Conservation (phyloP, 2,888 invertebrate genomes). For the Noctua pronuba region DNA sequence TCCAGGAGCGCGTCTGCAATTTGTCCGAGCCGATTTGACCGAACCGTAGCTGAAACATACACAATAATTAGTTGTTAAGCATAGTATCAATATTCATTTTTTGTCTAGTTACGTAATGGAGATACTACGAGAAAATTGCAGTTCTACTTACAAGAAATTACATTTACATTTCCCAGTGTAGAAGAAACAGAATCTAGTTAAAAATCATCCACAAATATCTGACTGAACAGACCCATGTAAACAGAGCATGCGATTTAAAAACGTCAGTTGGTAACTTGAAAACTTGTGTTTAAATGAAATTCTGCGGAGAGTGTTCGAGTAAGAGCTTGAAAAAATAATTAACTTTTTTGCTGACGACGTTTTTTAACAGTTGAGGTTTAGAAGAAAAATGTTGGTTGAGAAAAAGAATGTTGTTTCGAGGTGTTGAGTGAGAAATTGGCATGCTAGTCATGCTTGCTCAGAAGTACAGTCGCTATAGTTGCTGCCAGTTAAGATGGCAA, state of each 20-base stretch:
- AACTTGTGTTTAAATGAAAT: slow-evolving; percentile 69
- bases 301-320: slow-evolving; percentile 63
- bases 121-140: not conserved
- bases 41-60: not conserved
- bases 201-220: slow-evolving; percentile 29
- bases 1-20: not conserved
- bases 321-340: slow-evolving; percentile 60
- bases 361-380: slow-evolving; percentile 19
- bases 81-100: not conserved
- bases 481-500: too few relatives aligned
- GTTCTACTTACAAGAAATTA: slow-evolving; percentile 2
- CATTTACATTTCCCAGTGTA: slow-evolving; percentile 8
- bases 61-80: not conserved
- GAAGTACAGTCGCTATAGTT: too few relatives aligned
- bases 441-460: not conserved
- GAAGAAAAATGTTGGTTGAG: slow-evolving; percentile 31
- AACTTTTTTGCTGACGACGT: slow-evolving; percentile 52
- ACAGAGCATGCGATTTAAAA: slow-evolving; percentile 66
- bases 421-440: slow-evolving; percentile 8
- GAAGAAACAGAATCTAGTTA: slow-evolving; percentile 24
- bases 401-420: slow-evolving; percentile 14
- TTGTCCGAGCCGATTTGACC: not conserved
- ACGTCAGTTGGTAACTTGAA: slow-evolving; percentile 58
- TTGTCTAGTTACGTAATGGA: too few relatives aligned
- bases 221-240: slow-evolving; percentile 26